phyloP scores from a whole-genome alignment of 2,797 vertebrate species.

The Bryconaethiops microstoma region DNA sequence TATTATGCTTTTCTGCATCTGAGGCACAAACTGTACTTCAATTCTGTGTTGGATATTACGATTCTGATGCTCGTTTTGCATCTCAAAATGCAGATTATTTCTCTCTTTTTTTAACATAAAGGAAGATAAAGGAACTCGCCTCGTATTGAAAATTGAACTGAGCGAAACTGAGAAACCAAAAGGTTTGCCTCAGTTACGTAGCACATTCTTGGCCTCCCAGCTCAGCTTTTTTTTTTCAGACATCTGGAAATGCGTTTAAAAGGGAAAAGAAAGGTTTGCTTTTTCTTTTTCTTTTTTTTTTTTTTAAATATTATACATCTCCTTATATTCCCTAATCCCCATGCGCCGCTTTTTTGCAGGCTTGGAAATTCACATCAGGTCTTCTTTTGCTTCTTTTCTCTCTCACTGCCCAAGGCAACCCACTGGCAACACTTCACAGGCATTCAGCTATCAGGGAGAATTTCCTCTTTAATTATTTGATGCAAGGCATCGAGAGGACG shows the following conservation, averaged over 20 bases:
- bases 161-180: neutral
- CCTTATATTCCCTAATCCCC: slow-evolving; percentile 36
- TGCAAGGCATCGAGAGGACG: slow-evolving; percentile 39
- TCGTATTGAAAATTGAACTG: neutral
- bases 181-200: neutral
- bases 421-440: slow-evolving; percentile 64
- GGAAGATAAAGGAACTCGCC: too few relatives aligned
- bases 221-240: slow-evolving; percentile 2
- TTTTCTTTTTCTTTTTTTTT: neutral
- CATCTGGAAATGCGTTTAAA: slow-evolving; percentile 11
- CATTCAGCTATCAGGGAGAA: slow-evolving; percentile 61
- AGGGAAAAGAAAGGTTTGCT: neutral
- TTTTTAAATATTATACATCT: slow-evolving; percentile 12
- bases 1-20: neutral
- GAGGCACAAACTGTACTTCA: neutral
- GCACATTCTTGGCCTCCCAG: neutral
- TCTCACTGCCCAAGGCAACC: slow-evolving; percentile 65
- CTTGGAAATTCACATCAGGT: slow-evolving; percentile 52
- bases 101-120: neutral
- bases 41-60: neutral
- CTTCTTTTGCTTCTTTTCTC: slow-evolving; percentile 60
- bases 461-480: slow-evolving; percentile 55
- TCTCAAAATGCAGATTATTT: neutral
- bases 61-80: neutral
- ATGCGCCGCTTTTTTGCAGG: slow-evolving; percentile 4